A percentile compares a stretch with the other conserved stretches of the same genome.
phyloP scores from a whole-genome alignment of 2,113 vertebrate genomes.

The Eleginops maclovinus region DNA sequence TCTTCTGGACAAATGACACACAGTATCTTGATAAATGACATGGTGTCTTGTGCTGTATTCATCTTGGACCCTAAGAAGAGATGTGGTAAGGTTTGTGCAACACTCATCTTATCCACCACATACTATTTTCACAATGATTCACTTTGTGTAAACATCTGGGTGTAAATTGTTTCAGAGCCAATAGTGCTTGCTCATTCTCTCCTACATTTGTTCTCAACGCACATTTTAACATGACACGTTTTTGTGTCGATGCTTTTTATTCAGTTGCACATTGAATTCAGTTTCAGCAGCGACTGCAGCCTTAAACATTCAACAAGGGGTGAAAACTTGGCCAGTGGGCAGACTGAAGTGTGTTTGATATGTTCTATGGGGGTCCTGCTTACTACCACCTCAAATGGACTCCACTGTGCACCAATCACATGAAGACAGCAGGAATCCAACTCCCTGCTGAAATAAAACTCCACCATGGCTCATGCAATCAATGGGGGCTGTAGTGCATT shows the following conservation, averaged over 20 bases:
- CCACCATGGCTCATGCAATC: constrained; percentile 27
- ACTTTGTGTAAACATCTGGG: neutral
- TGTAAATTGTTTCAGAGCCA: neutral
- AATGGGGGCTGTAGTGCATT: constrained; percentile 20
- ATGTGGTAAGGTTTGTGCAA: neutral
- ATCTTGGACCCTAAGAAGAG: neutral
- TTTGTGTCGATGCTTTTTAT: neutral
- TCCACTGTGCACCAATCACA: constrained; percentile 51
- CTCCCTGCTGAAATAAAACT: constrained; percentile 9
- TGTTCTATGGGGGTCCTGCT: constrained; percentile 29
- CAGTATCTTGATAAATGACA: neutral
- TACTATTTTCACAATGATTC: neutral
- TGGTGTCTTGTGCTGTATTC: no score
- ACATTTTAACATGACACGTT: neutral
- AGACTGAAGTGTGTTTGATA: constrained; percentile 41
- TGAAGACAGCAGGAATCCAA: constrained; percentile 19
- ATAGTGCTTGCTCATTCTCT: neutral
- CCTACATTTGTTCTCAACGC: neutral
- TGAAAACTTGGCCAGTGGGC: constrained; percentile 30
- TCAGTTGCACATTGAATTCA: constrained; percentile 1
- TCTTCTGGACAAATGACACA: neutral
- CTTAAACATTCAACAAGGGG: constrained; percentile 5
- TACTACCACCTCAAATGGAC: constrained; percentile 3
- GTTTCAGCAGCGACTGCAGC: neutral
- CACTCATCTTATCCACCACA: neutral